Base-by-base conservation (phyloP, 2,888 invertebrate genomes). In the Lasioglossum villosulum region DNA sequence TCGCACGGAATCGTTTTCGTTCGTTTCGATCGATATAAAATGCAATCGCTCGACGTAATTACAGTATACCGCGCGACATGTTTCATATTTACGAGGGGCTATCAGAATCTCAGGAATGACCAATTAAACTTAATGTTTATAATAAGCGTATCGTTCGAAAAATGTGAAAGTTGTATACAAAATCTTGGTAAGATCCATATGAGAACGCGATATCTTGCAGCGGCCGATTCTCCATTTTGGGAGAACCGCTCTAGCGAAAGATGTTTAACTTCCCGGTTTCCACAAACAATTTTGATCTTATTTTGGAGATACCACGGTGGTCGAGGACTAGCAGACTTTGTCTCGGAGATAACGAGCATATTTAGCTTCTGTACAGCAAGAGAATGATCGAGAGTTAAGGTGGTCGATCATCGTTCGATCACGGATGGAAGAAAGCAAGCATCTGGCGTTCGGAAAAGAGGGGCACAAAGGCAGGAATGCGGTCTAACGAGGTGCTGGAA, bases 381-480 rank as follows among this genome's bases (percentile, higher is more conserved):
- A 2, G 34, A 16, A 30, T 16, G 66, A 30, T 66, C 10, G 34
- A 8, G 66, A 66, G 16, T 16, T 19, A 34, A 66, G 66, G 66
- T 10, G 34, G 66, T 66, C 45, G 71, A 87, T 88, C 84, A 83
- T 79, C 63, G 76, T 34, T 82, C 78, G 81, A 82, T 72, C 23
- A 39, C 59, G 27, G 48, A 66, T 8, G n/a, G 70, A 75, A 77
- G 82, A 63, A 78, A 75, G 81, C 74, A 70, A 78, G 70, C 84
- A 34, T 84, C 83, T 84, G 83, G 84, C 52, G 76, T 80, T 75
- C 42, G 84, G 86, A 87, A 87, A 84, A 87, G 82, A 83, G 86
- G 84, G 84, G 89, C 88, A 92, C 89, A 89, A 86, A 85, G 87
- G 84, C 76, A 56, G 91, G 91, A 91, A 91, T 91, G 91, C 82